Evolutionary conservation across 2,113 vertebrate species (phyloP).

Genomic region (Onychostruthus taczanowskii): DNA sequence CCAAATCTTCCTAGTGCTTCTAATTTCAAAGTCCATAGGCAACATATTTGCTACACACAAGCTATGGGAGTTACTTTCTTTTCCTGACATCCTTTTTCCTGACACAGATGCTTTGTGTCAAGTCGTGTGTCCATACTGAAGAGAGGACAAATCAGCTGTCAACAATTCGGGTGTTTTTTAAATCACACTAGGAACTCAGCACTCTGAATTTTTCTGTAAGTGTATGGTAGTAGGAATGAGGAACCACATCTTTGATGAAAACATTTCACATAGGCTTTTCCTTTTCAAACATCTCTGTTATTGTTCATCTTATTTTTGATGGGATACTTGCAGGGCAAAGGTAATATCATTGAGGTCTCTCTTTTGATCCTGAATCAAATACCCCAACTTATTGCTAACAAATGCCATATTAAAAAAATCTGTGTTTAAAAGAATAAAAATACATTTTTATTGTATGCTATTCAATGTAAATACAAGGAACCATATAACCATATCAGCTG

Average conservation of each 20-base stretch:
- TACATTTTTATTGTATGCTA: neutral
- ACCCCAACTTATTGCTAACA: fast-evolving
- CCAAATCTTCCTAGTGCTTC: neutral
- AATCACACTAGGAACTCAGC: neutral
- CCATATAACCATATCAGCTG: neutral
- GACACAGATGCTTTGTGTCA: neutral
- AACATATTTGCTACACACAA: neutral
- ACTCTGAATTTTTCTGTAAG: neutral
- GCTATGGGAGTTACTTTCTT: neutral
- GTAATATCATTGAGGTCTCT: neutral
- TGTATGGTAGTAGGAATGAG: neutral
- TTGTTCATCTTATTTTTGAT: neutral
- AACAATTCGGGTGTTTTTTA: neutral
- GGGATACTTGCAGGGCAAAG: neutral
- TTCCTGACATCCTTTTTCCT: neutral
- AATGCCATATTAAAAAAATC: neutral
- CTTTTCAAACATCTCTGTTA: neutral
- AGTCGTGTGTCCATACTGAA: neutral
- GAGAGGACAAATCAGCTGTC: neutral
- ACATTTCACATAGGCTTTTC: neutral
- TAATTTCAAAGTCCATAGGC: neutral
- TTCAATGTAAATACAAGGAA: neutral
- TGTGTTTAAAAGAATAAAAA: neutral
- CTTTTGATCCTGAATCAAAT: neutral
- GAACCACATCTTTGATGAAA: neutral